phyloP scores from a whole-genome alignment of 2,888 invertebrate species.

The Oegoconia quadripuncta region DNA sequence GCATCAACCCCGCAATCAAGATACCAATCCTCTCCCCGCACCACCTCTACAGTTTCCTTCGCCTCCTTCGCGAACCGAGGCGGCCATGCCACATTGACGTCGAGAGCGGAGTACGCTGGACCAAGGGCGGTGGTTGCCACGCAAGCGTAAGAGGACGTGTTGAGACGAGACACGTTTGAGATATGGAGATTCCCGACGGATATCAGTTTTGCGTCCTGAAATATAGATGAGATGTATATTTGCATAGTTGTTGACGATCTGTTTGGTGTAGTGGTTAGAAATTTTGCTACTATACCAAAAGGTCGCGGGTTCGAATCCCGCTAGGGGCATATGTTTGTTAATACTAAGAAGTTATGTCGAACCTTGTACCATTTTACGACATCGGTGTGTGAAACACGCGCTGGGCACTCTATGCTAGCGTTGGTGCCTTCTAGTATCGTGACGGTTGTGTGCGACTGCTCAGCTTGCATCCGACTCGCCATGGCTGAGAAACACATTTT shows the following conservation, averaged over 20 bases:
- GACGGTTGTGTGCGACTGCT: constrained; percentile 33
- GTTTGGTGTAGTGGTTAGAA: too few species aligned
- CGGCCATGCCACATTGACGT: constrained; percentile 76
- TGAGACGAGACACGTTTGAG: constrained; percentile 48
- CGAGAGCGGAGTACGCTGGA: constrained; percentile 65
- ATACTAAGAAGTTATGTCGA: too few species aligned
- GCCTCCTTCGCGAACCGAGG: constrained; percentile 38
- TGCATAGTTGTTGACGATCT: background rate
- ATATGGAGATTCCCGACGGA: constrained; percentile 39
- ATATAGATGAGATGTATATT: constrained; percentile 5
- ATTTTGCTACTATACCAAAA: too few species aligned
- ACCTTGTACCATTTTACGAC: constrained; percentile 74
- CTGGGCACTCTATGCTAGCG: constrained; percentile 47
- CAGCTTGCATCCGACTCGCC: constrained; percentile 40
- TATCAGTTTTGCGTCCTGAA: constrained; percentile 53
- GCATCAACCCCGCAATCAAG: constrained; percentile 58
- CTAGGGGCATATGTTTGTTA: too few species aligned
- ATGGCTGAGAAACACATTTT: constrained; percentile 35
- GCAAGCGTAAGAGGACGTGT: constrained; percentile 79
- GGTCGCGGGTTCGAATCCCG: too few species aligned
- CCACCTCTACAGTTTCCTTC: constrained; percentile 28
- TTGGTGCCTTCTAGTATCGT: constrained; percentile 43
- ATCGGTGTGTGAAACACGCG: constrained; percentile 32
- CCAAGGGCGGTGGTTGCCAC: constrained; percentile 80
- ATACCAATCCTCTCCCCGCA: constrained; percentile 46